Base-by-base conservation (phyloP, 2,888 invertebrate species). In the Pharmacophagus antenor region DNA sequence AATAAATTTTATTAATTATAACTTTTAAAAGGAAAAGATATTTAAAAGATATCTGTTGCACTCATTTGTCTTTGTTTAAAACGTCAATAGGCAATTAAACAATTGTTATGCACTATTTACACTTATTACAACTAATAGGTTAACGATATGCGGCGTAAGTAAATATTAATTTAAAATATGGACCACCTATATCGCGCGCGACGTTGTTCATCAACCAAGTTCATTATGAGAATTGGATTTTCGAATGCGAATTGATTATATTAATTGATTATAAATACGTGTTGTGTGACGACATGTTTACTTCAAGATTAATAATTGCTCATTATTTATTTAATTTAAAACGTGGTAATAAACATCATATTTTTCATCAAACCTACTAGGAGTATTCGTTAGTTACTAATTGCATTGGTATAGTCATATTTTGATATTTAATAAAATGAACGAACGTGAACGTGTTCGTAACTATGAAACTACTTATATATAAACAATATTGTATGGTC, bases 51-150 rank as follows among this genome's bases (percentile, higher is more conserved):
- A n/a, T n/a, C n/a, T n/a, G n/a, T n/a, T n/a, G n/a, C n/a, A 47
- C 23, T 42, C 27, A 53, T 58, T 48, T 58, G 41, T 41, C 37
- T 58, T 54, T 58, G 41, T 41, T 53, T 25, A 2, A 49, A 23
- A 10, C 15, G 18, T 44, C 49, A 49, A 59, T 17, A 55, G 8
- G 27, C 31, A 51, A 63, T 27, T 58, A 53, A 58, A 52, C 44
- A 46, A 56, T 58, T 57, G 56, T 44, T 50, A 55, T 31, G 54
- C 48, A 59, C 58, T 49, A 59, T 58, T 56, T 52, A 53, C 49
- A 44, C 44, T 52, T 52, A 58, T 63, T 61, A 56, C 49, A 27
- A 22, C 52, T 63, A 63, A 63, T 63, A 58, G 46, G 44, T 56
- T 37, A 41, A n/a, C 49, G 58, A 53, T 56, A 56, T 57, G 15